Percentiles rank a stretch among this genome's conserved stretches.
Evolutionary conservation across 2,113 vertebrate species (phyloP).

Genomic region (Delphinapterus leucas): DNA sequence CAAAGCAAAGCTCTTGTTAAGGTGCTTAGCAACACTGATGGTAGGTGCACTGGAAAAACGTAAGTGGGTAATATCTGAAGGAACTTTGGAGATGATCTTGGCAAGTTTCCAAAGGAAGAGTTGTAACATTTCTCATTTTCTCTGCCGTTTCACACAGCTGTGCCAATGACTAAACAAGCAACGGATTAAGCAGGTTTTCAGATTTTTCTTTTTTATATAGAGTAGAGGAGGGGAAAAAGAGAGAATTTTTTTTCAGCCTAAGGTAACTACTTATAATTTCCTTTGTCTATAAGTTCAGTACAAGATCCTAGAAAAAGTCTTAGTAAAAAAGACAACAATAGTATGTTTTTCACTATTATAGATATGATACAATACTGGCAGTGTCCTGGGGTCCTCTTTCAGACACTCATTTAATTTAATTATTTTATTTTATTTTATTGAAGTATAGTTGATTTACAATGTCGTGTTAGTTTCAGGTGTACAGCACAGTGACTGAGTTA

Average conservation of each 20-base stretch:
- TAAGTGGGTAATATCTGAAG: not conserved
- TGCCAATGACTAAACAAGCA: not conserved
- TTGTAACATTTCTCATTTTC: slow-evolving; percentile 54
- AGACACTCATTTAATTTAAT: not conserved
- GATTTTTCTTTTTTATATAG: not conserved
- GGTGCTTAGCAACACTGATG: not conserved
- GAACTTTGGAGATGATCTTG: not conserved
- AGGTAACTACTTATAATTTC: slow-evolving; percentile 23
- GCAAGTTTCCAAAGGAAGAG: slow-evolving; percentile 3
- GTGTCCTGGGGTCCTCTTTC: not conserved
- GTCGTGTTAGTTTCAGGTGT: not conserved
- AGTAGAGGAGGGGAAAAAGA: not conserved
- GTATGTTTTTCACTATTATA: not conserved
- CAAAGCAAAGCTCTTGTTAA: not conserved
- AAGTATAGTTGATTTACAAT: not conserved
- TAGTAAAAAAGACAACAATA: not conserved
- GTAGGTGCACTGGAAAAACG: not conserved
- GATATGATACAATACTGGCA: not conserved
- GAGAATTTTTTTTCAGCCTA: not conserved
- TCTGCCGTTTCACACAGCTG: not conserved
- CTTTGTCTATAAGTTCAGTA: not conserved
- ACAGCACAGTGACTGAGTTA: not conserved
- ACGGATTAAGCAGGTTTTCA: not conserved
- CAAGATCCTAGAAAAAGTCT: not conserved
- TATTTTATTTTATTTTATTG: not conserved